Conservation (phyloP, 92 coral and sea anemone genomes). For the Phenganax marumi region DNA sequence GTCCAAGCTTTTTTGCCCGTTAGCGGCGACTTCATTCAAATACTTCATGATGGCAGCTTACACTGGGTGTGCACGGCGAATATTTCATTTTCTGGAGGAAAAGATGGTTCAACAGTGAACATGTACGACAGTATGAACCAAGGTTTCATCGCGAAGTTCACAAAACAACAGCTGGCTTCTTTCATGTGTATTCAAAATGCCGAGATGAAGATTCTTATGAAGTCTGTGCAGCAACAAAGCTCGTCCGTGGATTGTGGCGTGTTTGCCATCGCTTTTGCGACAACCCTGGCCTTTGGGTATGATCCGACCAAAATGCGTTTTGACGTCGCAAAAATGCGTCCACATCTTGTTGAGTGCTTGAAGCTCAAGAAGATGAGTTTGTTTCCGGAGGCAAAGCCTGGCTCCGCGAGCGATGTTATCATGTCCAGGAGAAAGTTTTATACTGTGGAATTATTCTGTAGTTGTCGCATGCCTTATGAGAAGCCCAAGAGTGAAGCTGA, state of each 20-base stretch:
- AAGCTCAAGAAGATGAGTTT: slow-evolving; percentile 37
- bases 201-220: slow-evolving; percentile 39
- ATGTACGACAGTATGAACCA: slow-evolving; percentile 60
- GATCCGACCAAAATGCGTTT: slow-evolving; percentile 35
- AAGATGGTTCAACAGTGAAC: slow-evolving; percentile 42
- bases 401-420: neutral
- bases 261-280: slow-evolving; percentile 41
- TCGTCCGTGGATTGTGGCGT: slow-evolving; percentile 35
- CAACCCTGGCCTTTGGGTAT: slow-evolving; percentile 27
- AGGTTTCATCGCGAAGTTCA: slow-evolving; percentile 41
- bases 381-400: slow-evolving; percentile 38
- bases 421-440: slow-evolving; percentile 39
- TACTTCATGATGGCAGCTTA: slow-evolving; percentile 53
- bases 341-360: slow-evolving; percentile 40
- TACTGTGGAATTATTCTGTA: slow-evolving; percentile 48
- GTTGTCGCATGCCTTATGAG: slow-evolving; percentile 57
- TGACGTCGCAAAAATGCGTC: slow-evolving; percentile 42
- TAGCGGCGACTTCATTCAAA: slow-evolving; percentile 62
- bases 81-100: slow-evolving; percentile 35
- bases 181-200: slow-evolving; percentile 40
- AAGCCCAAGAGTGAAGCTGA: slow-evolving; percentile 44
- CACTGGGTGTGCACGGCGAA: slow-evolving; percentile 69
- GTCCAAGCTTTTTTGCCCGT: slow-evolving; percentile 42
- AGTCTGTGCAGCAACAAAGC: slow-evolving; percentile 41
- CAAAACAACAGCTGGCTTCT: slow-evolving; percentile 45